Evolutionary conservation across 2,113 vertebrate species (phyloP).

Genomic region (Pimephales promelas): DNA sequence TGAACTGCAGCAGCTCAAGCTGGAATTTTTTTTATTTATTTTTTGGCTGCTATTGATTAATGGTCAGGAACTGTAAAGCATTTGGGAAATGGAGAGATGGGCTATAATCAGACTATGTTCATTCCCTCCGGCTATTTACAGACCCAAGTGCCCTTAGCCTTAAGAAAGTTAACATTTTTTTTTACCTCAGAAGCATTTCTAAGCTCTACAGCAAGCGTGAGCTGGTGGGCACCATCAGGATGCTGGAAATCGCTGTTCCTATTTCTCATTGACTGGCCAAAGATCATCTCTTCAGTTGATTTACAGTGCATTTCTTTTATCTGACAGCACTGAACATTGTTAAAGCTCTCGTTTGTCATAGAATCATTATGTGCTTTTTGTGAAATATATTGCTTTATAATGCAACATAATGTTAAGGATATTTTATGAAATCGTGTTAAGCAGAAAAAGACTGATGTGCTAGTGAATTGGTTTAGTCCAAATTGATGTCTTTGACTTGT

Average conservation of each 20-base stretch:
- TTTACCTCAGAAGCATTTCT: conserved; percentile 50
- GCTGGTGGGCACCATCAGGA: conserved; percentile 33
- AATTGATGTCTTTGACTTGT: conserved; percentile 36
- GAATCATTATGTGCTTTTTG: conserved; percentile 5
- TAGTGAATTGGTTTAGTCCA: conserved; percentile 26
- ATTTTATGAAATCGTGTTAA: conserved; percentile 19
- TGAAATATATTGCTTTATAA: conserved; percentile 32
- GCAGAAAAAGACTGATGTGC: conserved; percentile 20
- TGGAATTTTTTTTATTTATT: conserved; percentile 66
- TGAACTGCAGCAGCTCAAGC: conserved; percentile 60
- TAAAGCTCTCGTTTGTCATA: conserved; percentile 20
- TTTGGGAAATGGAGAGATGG: conserved; percentile 75
- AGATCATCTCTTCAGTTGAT: conserved; percentile 50
- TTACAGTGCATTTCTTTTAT: conserved; percentile 30
- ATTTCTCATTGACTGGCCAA: conserved; percentile 36
- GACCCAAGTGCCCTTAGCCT: conserved; percentile 70
- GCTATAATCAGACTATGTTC: conserved; percentile 69
- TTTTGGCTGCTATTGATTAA: conserved; percentile 78
- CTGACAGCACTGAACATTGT: conserved; percentile 23
- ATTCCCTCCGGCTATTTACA: conserved; percentile 76
- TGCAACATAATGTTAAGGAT: conserved; percentile 33
- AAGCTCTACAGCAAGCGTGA: conserved; percentile 28
- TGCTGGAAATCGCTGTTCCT: conserved; percentile 18
- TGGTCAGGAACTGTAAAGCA: conserved; percentile 74
- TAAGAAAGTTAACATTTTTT: conserved; percentile 63